Percentiles rank a stretch among this genome's conserved stretches.
phyloP scores from a whole-genome alignment of 2,797 vertebrate species.

The Craterocephalus amniculus region DNA sequence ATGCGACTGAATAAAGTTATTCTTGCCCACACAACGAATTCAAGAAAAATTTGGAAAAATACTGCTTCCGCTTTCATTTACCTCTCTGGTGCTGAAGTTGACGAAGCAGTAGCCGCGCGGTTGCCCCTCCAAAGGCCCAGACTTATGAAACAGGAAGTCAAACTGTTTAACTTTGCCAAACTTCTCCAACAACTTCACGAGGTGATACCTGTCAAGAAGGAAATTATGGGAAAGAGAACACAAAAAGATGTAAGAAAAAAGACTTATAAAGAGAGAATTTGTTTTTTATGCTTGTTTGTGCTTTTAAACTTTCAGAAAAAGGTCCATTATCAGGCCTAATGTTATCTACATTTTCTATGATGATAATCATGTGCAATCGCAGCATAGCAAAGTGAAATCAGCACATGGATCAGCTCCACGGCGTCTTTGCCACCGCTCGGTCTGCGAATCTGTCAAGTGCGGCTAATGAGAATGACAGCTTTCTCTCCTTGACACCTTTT shows the following conservation, averaged over 20 bases:
- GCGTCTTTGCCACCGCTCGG: background rate
- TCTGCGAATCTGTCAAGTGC: conserved; percentile 50
- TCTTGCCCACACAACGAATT: too few species aligned
- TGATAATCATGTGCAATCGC: background rate
- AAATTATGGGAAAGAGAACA: background rate
- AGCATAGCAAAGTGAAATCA: background rate
- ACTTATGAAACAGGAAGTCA: conserved; percentile 98
- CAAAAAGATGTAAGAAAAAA: background rate
- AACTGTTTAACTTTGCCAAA: conserved; percentile 98
- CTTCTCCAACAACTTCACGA: conserved; percentile 96
- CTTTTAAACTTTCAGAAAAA: background rate
- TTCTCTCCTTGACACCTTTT: conserved; percentile 81
- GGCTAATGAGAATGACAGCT: conserved; percentile 81
- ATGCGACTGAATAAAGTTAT: background rate
- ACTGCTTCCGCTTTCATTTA: conserved; percentile 49
- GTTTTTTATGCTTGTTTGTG: too few species aligned
- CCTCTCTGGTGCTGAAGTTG: conserved; percentile 98
- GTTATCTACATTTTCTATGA: too few species aligned
- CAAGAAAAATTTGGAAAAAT: background rate
- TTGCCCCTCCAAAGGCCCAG: conserved; percentile 97
- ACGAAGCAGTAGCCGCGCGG: conserved; percentile 98
- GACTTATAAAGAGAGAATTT: too few species aligned
- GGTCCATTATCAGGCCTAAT: background rate
- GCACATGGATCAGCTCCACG: background rate
- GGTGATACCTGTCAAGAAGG: conserved; percentile 87